Percentiles rank a stretch among this genome's conserved stretches.
These are phyloP conservation scores for Etheostoma nigrum DNA, from an alignment of 2,797 vertebrate genomes.

Conservation along the genomic window DNA sequence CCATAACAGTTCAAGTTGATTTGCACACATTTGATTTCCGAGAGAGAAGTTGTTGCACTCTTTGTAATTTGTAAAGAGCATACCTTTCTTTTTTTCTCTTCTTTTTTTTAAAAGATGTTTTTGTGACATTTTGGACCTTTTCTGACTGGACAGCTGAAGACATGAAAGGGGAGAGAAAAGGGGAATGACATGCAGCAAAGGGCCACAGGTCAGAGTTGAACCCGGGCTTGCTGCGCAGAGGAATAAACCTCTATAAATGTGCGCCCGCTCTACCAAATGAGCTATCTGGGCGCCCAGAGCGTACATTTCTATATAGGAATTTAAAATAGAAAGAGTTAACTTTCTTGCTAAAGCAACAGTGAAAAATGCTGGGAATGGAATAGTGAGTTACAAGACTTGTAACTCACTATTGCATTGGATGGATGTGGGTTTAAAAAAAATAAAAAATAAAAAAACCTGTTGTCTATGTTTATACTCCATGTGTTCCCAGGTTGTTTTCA, in stretches of 20 bases:
- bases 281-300: neutral
- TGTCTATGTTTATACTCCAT: neutral
- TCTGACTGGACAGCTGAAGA: no score
- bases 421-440: neutral
- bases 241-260: no score
- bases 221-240: no score
- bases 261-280: no score
- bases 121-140: no score
- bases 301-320: neutral
- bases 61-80: neutral
- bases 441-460: neutral
- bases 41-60: neutral
- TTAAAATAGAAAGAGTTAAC: neutral
- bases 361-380: neutral
- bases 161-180: no score
- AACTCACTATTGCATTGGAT: neutral
- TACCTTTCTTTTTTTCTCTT: no score
- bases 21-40: constrained; percentile 24
- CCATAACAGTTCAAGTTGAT: constrained; percentile 15
- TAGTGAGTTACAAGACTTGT: neutral
- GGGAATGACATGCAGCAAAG: no score
- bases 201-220: no score
- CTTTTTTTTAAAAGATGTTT: no score
- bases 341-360: constrained; percentile 1
- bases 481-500: neutral